Evolutionary conservation across 2,888 invertebrate species (phyloP), one percentile per base, ranked within the genome.

Genomic region (Labia minor): DNA sequence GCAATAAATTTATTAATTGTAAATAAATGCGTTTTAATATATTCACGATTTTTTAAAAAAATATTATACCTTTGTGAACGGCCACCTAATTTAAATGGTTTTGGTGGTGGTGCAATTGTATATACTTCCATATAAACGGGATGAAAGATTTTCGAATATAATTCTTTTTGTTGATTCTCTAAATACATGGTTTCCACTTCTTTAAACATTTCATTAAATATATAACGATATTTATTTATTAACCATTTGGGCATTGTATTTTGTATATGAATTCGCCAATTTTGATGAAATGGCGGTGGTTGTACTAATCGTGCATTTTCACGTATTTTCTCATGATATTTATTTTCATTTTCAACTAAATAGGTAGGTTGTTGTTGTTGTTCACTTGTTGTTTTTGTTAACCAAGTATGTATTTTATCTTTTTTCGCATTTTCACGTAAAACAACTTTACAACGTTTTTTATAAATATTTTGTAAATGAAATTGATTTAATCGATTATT

Each of bases 261-360:
- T 64, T 80, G 77, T 67, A 90, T 87, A 73, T 81, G 83, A 8
- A 78, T 74, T 75, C 87, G 86, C 77, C 75, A 77, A 26, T 72
- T 6, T 37, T 3, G 19, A 8, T 65, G 33, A 19, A 65, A 19
- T 11, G 65, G 37, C 16, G 65, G 65, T 6, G 65, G 65, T 64
- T 37, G 18, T 16, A 65, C 65, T n/a, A 19, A 37, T 2, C 49
- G 20, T 16, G 65, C 65, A 18, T 19, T 18, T 65, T 26, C 18
- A 14, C 20, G 21, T 16, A 65, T 37, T 20, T 37, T 19, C 16
- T 65, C 19, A 16, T 20, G 65, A 19, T 65, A 37, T 3, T n/a
- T 14, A 65, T 37, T 37, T 16, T 37, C 19, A 4, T 19, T 33
- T 65, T 65, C 49, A 1, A 14, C 37, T 33, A 49, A 14, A 49